phyloP scores from a whole-genome alignment of 2,113 vertebrate genomes.

The Prolemur simus region DNA sequence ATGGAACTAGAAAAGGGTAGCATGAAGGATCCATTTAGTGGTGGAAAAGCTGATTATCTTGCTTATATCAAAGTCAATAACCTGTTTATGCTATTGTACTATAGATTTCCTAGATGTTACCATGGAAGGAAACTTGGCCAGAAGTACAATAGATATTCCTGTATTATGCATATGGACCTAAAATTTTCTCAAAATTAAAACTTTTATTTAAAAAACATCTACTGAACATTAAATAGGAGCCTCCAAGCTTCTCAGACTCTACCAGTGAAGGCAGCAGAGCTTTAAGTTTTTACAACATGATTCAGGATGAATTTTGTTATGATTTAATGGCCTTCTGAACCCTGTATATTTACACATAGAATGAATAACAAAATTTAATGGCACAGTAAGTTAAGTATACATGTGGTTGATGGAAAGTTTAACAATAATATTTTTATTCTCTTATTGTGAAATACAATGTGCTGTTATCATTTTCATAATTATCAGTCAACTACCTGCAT shows the following conservation, averaged over 20 bases:
- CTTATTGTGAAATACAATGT: not conserved
- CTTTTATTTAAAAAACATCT: not conserved
- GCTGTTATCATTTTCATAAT: not conserved
- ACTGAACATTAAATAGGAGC: not conserved
- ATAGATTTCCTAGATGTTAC: not conserved
- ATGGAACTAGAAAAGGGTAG: not conserved
- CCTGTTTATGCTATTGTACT: not conserved
- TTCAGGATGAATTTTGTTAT: not conserved
- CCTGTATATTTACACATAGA: not conserved
- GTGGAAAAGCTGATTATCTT: not conserved
- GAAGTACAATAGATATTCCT: not conserved
- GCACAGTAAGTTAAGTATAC: not conserved
- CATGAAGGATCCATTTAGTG: not conserved
- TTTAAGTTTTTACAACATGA: not conserved
- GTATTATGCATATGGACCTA: not conserved
- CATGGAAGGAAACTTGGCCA: not conserved
- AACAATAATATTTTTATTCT: not conserved
- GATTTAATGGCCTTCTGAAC: not conserved
- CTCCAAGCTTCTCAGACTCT: not conserved
- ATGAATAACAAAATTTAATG: not conserved
- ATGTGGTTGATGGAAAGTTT: not conserved
- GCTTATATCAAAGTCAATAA: not conserved
- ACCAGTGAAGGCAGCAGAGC: not conserved
- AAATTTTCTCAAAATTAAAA: slow-evolving; percentile 11
- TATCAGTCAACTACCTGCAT: not conserved